Evolutionary conservation across 2,888 invertebrate genomes (phyloP), one percentile per base, ranked within the genome.

Genomic region (Galerucella pusilla): DNA sequence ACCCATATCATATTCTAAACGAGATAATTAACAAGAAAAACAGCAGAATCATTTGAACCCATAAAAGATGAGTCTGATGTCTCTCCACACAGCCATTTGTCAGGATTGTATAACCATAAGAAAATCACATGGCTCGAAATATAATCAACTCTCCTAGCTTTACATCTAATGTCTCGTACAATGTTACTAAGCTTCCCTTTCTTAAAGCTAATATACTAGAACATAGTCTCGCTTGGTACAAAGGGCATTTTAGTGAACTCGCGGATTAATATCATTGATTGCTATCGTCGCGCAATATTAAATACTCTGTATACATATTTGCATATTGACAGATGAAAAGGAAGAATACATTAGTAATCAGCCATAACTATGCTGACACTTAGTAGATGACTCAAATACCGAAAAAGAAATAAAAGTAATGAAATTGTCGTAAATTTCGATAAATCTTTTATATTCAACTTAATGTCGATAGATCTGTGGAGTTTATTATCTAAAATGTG

Each of bases 21-120:
- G 64, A 49, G 67, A 61, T 73, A 68, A 67, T 66, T 64, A 74
- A 67, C 70, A 60, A 28, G 49, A 49, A 60, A 75, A 61, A 46
- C 67, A 75, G 45, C 74, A 49, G 65, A 76, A 76, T 76, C 59
- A 76, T 74, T 74, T 72, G 68, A 73, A 69, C 46, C 52, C 71
- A 49, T 49, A 49, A 68, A 68, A 67, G 64, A 60, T 52, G 35
- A 54, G 71, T 74, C 60, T 66, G 52, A 49, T 69, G 60, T 65
- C 64, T 69, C 75, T 65, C 69, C 67, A 61, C 46, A 59, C 75
- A 61, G 63, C 77, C 68, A 80, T 80, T 80, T 81, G 78, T 81
- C 79, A 81, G 77, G 80, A 79, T 81, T 79, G 73, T 76, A 71
- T 80, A 78, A 68, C 80, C 79, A 75, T 71, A 69, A 75, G 74